Conservation (phyloP, 2,113 vertebrate species). For the Microtus oregoni region DNA sequence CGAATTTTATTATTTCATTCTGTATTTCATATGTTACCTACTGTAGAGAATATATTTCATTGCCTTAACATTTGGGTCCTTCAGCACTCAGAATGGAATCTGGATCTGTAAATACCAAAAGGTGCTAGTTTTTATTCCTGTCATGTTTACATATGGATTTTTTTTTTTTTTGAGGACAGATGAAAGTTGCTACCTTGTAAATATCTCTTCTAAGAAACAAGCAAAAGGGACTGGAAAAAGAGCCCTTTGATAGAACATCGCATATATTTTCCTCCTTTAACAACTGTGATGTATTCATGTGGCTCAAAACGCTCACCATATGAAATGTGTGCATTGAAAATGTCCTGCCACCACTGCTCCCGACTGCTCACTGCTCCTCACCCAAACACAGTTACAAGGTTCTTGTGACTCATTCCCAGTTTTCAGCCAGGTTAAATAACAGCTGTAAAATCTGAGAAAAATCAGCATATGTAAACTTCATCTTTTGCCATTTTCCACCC, state of each 20-base stretch:
- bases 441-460: background rate
- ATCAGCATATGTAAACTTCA: background rate
- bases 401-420: background rate
- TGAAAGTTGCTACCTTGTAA: background rate
- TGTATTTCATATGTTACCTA: background rate
- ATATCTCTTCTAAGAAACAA: conserved; percentile 1
- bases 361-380: background rate
- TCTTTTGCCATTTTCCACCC: background rate
- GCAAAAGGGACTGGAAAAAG: background rate
- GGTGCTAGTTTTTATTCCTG: conserved; percentile 9
- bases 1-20: background rate
- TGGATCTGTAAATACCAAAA: background rate
- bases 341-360: too few species aligned
- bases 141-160: background rate
- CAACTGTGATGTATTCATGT: background rate
- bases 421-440: background rate
- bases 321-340: background rate
- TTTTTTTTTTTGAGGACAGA: background rate
- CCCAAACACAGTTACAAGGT: background rate
- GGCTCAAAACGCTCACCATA: background rate
- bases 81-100: background rate
- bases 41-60: background rate
- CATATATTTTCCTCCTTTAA: background rate
- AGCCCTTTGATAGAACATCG: background rate
- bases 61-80: background rate